Evolutionary conservation across 1,140 invertebrate species (phyloP), one percentile per base, ranked within the genome.

Genomic region (Pseudomyrmex cubaensis): DNA sequence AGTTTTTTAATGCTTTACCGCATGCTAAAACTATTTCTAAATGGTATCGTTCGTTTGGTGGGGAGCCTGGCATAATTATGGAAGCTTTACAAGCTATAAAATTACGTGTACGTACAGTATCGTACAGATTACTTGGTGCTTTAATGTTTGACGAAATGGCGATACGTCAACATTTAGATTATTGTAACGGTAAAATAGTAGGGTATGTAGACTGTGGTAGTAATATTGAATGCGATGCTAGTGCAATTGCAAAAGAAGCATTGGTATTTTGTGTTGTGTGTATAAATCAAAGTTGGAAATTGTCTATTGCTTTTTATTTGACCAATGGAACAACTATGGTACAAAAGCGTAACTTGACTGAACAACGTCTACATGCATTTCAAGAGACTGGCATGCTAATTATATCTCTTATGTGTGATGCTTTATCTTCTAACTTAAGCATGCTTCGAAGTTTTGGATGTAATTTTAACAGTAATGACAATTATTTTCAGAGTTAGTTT

Each of bases 31-130:
- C 70, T 0, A 20, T 74, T 12, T 61, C 25, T 8, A 61, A 59
- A 61, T 74, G 56, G 70, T 74, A 73, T 17, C 56, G 70, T 3
- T 61, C 57, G 2, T 17, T 74, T 20, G 13, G 8, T 48, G 70
- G 70, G 15, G 20, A 74, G 12, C 56, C 70, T 20, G 57, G 70
- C 4, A 54, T 76, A 12, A 64, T 4, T n/a, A 7, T 9, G 1
- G 62, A 54, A 20, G 61, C 25, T 56, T 17, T 70, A 56, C 3
- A 35, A 4, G 52, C 67, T 70, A 70, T 70, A 44, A 57, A 56
- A 17, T 9, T 2, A 44, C 52, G 8, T 12, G 52, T 1, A 52
- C 0, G 35, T 22, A 20, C 67, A 1, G 50, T 56, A 8, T 5
- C 69, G 0, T 44, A 72, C 13, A 72, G 9, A 72, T 17, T 72